Conservation (phyloP, 2,113 vertebrate species). For the Colaptes auratus region DNA sequence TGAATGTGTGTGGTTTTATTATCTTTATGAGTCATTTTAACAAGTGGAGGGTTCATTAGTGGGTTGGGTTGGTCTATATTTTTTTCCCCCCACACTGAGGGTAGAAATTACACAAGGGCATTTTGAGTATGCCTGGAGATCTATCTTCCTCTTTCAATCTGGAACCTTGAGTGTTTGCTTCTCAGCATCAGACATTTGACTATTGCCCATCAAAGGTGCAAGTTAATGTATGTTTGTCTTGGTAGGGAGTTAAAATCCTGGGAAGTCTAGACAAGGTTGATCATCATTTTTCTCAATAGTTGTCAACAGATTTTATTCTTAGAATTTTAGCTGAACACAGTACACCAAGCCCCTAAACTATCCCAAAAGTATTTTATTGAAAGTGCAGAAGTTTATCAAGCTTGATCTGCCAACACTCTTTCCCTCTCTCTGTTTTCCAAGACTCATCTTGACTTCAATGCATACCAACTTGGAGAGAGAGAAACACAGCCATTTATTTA, state of each 20-base stretch:
- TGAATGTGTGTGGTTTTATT: neutral
- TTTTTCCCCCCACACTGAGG: neutral
- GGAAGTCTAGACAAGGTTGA: neutral
- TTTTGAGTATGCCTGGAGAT: neutral
- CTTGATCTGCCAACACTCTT: neutral
- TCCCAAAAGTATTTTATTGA: neutral
- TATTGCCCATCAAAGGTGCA: neutral
- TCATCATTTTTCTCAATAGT: neutral
- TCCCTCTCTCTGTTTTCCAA: neutral
- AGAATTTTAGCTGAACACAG: neutral
- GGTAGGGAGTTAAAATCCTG: neutral
- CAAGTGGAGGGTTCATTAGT: neutral
- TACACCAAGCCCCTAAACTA: neutral
- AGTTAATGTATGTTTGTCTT: neutral
- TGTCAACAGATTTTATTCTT: neutral
- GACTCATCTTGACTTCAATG: neutral
- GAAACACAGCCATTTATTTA: neutral
- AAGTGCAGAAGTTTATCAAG: accelerated
- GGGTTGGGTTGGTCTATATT: neutral
- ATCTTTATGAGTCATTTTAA: neutral
- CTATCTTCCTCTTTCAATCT: neutral
- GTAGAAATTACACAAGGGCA: neutral
- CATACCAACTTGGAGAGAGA: neutral
- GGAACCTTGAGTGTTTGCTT: neutral
- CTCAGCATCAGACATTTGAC: neutral